Evolutionary conservation across 2,113 vertebrate genomes (phyloP).

Genomic region (Python bivittatus): DNA sequence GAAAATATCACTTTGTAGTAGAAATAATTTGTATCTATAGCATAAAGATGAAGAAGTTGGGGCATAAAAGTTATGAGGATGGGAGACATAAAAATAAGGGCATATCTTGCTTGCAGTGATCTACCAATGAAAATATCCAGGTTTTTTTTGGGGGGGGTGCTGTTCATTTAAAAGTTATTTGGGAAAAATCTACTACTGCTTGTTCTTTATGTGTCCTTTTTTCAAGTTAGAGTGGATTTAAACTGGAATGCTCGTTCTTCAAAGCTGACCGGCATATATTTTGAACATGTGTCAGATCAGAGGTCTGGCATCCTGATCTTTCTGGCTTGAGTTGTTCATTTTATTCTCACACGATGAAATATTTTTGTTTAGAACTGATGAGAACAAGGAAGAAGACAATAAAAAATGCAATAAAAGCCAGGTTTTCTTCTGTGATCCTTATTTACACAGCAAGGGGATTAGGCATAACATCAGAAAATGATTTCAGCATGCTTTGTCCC

Average conservation of each 20-base stretch:
- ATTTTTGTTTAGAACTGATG: slow-evolving; percentile 17
- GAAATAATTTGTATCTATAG: not conserved
- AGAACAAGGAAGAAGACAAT: not conserved
- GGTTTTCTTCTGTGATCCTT: not conserved
- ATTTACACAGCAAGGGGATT: not conserved
- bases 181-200: not conserved
- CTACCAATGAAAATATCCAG: not conserved
- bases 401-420: not conserved
- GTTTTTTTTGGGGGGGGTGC: not conserved
- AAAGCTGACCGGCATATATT: not conserved
- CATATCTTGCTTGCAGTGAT: not conserved
- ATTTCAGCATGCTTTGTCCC: not conserved
- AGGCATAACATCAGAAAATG: not conserved
- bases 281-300: not conserved
- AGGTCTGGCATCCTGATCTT: not conserved
- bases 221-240: not conserved
- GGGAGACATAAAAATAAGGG: not conserved
- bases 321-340: not conserved
- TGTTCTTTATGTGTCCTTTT: not conserved
- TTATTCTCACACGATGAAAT: not conserved
- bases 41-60: not conserved
- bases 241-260: not conserved
- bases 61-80: not conserved
- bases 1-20: not conserved
- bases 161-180: not conserved